A percentile compares a stretch with the other conserved stretches of the same genome.
These are phyloP conservation scores for Mesembrinibis cayennensis DNA, from an alignment of 2,113 vertebrate species.

Conservation along the genomic window DNA sequence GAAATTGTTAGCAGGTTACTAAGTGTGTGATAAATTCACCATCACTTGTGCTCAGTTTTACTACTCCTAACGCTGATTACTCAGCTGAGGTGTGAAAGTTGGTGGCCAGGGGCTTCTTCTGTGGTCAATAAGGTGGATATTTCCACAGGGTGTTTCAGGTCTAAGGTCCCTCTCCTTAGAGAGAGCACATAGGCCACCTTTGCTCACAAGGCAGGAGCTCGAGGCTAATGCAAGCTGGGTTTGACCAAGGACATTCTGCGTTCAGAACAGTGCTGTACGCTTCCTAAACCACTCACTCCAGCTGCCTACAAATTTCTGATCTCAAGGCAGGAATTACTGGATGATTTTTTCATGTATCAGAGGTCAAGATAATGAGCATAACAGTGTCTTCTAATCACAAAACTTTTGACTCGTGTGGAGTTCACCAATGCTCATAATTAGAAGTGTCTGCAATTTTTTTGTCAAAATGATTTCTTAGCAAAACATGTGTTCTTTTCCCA, in stretches of 20 bases:
- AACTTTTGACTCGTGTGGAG: background rate
- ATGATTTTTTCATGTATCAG: background rate
- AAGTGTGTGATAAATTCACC: background rate
- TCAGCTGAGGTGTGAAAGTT: background rate
- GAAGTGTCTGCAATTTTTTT: background rate
- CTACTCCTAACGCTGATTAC: background rate
- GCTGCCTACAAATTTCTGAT: background rate
- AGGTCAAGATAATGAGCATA: background rate
- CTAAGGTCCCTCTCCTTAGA: background rate
- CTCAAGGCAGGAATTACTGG: background rate
- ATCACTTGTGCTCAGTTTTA: background rate
- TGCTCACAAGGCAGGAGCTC: background rate
- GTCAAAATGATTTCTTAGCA: background rate
- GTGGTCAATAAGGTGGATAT: background rate
- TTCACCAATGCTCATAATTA: background rate
- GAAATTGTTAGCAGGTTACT: background rate
- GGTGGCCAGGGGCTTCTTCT: background rate
- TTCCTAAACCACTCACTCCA: background rate
- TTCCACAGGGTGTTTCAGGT: background rate
- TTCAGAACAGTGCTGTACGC: background rate
- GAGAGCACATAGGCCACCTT: background rate
- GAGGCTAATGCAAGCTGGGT: background rate
- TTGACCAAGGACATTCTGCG: background rate
- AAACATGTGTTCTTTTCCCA: background rate
- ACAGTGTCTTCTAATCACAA: background rate